phyloP scores from a whole-genome alignment of 2,888 invertebrate genomes.

The Apodemia zela region DNA sequence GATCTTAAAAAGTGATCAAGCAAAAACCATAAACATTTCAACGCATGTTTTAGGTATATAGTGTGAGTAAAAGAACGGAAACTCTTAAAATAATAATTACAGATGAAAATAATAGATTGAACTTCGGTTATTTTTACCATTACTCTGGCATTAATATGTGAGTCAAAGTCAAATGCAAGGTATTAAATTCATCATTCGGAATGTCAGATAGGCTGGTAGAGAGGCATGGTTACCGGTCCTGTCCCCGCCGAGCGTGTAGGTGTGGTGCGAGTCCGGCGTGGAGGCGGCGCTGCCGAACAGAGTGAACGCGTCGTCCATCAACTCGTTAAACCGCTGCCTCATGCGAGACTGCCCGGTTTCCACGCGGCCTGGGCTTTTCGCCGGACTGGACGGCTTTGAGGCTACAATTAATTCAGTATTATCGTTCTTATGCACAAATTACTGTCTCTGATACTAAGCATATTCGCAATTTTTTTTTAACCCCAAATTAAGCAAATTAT shows the following conservation, averaged over 20 bases:
- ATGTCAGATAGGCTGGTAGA: neutral
- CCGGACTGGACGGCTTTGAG: slow-evolving; percentile 59
- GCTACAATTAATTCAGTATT: slow-evolving; percentile 39
- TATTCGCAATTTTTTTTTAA: no score
- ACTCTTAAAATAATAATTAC: no score
- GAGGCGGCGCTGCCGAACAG: slow-evolving; percentile 84
- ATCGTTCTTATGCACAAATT: no score
- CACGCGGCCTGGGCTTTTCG: slow-evolving; percentile 38
- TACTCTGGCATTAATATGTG: no score
- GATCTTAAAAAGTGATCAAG: no score
- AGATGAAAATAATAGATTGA: no score
- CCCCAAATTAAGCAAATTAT: no score
- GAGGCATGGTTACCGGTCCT: neutral
- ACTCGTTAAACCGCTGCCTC: slow-evolving; percentile 86
- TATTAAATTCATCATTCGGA: neutral
- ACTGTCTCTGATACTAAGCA: no score
- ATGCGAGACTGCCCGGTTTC: slow-evolving; percentile 78
- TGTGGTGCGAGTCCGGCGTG: slow-evolving; percentile 66
- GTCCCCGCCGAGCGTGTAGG: slow-evolving; percentile 48
- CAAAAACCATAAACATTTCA: no score
- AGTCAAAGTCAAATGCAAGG: neutral
- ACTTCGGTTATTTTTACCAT: no score
- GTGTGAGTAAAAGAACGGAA: neutral
- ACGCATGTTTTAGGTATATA: no score
- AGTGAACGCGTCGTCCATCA: slow-evolving; percentile 89